Base-by-base conservation (phyloP, 2,113 vertebrate species). In the Saccopteryx bilineata region DNA sequence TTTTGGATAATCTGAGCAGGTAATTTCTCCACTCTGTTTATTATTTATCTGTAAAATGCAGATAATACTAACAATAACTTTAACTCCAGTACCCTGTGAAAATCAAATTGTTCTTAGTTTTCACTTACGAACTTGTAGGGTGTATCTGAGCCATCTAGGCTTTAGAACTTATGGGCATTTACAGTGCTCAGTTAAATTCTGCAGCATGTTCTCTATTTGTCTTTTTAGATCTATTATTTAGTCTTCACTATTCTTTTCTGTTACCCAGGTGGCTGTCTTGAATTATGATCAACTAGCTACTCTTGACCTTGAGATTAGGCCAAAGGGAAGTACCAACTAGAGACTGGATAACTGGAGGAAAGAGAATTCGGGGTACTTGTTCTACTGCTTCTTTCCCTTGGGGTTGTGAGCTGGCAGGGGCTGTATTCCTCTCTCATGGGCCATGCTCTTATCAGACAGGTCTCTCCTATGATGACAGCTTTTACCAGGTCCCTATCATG, bases 121-220 rank as follows among this genome's bases (percentile, higher is more conserved):
- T 93, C 14, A 92, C 31, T 91, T 90, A 79, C 7, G 71, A 75
- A 54, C 63, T 24, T 78, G 56, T 86, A 90, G 50, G 33, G 82
- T 68, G 7, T 80, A 9, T n/a, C 4, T 68, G 46, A 58, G 7
- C 21, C 86, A 82, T 58, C 19, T 58, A 66, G 61, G 76, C 23
- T 93, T 63, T 28, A 88, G 71, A 80, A 88, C 68, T 88, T 88
- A 86, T 12, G n/a, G 24, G 11, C 9, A 92, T 93, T 87, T 71
- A 68, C 5, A 68, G 12, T 85, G 79, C 74, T 80, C 46, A 84
- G 4, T 24, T 86, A 82, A 87, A 66, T 60, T 61, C 39, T 88
- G 9, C 39, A 78, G 15, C n/a, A 33, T 60, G 63, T 58, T 92
- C 18, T 84, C 17, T 13, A 19, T 81, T 90, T 88, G 28, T 56